Conservation (phyloP, 2,888 invertebrate species). For the Thera britannica region DNA sequence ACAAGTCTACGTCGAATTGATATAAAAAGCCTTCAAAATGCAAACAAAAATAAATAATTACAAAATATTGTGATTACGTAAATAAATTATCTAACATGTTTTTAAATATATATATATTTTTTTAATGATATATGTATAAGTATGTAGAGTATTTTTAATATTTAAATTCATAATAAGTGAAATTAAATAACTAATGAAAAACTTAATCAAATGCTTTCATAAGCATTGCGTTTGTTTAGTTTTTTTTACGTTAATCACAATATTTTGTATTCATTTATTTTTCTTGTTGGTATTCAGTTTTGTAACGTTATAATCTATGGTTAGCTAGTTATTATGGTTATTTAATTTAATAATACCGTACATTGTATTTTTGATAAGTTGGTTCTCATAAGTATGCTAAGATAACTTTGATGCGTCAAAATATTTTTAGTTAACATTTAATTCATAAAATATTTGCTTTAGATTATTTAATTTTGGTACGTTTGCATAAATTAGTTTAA, state of each 20-base stretch:
- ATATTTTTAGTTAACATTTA: slow-evolving; percentile 3
- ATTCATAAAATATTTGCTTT: slow-evolving; percentile 4
- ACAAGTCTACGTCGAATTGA: slow-evolving; percentile 64
- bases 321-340: slow-evolving; percentile 6
- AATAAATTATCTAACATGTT: too few relatives aligned
- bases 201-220: too few relatives aligned
- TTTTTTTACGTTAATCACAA: slow-evolving; percentile 3
- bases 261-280: slow-evolving; percentile 18
- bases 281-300: slow-evolving; percentile 15
- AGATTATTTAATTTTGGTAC: slow-evolving; percentile 2
- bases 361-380: slow-evolving; percentile 13
- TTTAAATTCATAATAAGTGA: too few relatives aligned
- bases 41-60: slow-evolving; percentile 5
- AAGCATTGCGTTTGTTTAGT: neutral
- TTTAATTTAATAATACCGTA: slow-evolving; percentile 7
- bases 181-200: too few relatives aligned
- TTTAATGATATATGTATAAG: too few relatives aligned
- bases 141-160: too few relatives aligned
- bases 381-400: slow-evolving; percentile 27
- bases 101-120: too few relatives aligned
- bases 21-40: slow-evolving; percentile 31
- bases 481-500: neutral
- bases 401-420: slow-evolving; percentile 14
- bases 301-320: slow-evolving; percentile 10
- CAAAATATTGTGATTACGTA: slow-evolving; percentile 7